Evolutionary conservation across 2,888 invertebrate species (phyloP), one percentile per base, ranked within the genome.

Genomic region (Oxyscelio sp.): DNA sequence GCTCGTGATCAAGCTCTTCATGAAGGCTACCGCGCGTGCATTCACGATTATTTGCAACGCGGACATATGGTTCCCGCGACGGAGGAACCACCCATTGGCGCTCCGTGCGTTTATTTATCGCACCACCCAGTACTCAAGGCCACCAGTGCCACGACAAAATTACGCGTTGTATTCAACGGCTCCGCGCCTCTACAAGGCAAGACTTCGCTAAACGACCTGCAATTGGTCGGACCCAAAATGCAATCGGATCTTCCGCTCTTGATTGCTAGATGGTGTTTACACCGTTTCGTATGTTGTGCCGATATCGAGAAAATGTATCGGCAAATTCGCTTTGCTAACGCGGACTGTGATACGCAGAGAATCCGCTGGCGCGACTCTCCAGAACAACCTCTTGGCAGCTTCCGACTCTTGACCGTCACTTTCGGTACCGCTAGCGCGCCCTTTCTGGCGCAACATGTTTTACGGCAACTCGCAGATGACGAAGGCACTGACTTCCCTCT

Each of bases 121-220:
- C 56, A 70, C 13, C 70, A 70, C 13, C 70, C 58, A 11, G 45
- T 70, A 0, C 0, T 70, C 0, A 45, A 56, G 13, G 1, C 8
- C 4, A 11, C 24, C 4, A 71, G 71, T 11, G 2, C 71, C 11
- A 71, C 71, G 1, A 59, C 71, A 5, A 59, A 71, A 11, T 3
- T 71, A 4, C 27, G 59, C 3, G 71, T 71, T 4, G 71, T 71
- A 24, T 71, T 59, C 21, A 71, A 71, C 27, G 71, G 59, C 2
- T 71, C 71, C 19, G 21, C 45, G 4, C 27, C 19, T n/a, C n/a
- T 21, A 5, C 9, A n/a, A 1, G 27, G 13, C 9, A 1, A 6
- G 1, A 19, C 4, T 2, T 48, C 45, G 6, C 11, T 71, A 2
- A 71, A 71, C 19, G 48, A 71, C 11, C 13, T 38, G n/a, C 58